A percentile compares a stretch with the other conserved stretches of the same genome.
phyloP scores from a whole-genome alignment of 2,797 vertebrate species.

The Cuniculus paca region DNA sequence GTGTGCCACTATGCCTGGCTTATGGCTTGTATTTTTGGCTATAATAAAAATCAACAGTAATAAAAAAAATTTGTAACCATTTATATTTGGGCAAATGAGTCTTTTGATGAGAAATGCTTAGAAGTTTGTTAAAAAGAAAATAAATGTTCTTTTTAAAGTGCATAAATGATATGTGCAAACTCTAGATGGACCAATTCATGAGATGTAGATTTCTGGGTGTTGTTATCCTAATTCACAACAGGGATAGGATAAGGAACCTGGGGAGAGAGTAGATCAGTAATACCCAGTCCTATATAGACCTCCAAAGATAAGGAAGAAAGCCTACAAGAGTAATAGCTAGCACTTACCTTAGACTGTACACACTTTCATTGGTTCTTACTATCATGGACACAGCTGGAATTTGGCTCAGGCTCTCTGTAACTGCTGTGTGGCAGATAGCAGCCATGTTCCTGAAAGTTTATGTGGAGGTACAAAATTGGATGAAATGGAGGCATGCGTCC shows the following conservation, averaged over 20 bases:
- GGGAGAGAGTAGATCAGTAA: not conserved
- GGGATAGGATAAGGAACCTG: not conserved
- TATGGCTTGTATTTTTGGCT: not conserved
- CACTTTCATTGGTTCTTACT: not conserved
- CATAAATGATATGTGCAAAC: not conserved
- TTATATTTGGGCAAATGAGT: conserved; percentile 45
- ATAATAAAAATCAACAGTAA: not conserved
- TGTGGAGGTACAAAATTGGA: not conserved
- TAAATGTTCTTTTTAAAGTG: not conserved
- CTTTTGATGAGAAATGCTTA: conserved; percentile 42
- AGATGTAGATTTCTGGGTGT: conserved; percentile 19
- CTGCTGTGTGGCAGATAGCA: not conserved
- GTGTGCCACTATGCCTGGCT: not conserved
- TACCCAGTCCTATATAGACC: not conserved
- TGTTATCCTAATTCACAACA: not conserved
- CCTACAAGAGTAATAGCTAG: not conserved
- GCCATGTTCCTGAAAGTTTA: conserved; percentile 44
- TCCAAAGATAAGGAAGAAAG: conserved; percentile 9
- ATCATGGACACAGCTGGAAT: not conserved
- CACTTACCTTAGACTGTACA: not conserved
- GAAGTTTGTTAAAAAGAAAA: conserved; percentile 19
- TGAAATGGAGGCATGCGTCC: conserved; percentile 10
- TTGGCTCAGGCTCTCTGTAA: conserved; percentile 12
- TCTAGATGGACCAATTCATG: not conserved
- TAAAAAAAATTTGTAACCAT: not conserved